These are phyloP conservation scores for Meiosimyza decipiens DNA, from an alignment of 2,888 invertebrate genomes.

Conservation along the genomic window DNA sequence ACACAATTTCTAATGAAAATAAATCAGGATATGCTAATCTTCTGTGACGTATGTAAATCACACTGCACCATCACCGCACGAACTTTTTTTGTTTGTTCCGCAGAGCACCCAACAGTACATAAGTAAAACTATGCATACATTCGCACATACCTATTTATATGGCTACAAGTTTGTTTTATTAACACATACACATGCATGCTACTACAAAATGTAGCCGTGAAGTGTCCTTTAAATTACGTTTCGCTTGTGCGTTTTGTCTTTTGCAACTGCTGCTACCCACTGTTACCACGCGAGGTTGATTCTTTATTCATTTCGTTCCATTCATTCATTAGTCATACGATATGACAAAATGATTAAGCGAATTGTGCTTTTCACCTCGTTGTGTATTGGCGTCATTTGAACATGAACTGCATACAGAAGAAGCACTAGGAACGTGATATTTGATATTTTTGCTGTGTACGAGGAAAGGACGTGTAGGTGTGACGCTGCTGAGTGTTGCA, in stretches of 20 bases:
- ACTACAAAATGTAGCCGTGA: not conserved
- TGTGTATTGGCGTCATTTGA: not conserved
- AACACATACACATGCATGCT: not conserved
- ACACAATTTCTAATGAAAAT: constrained; percentile 47
- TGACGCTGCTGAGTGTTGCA: too few species aligned
- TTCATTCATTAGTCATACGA: constrained; percentile 37
- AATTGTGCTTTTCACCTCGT: constrained; percentile 41
- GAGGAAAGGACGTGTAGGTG: too few species aligned
- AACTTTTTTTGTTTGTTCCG: constrained; percentile 15
- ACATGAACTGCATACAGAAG: too few species aligned
- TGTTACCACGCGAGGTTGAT: not conserved
- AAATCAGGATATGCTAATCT: constrained; percentile 52
- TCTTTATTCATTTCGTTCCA: not conserved
- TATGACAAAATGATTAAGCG: constrained; percentile 42
- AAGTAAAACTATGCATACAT: not conserved
- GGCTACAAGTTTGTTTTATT: too few species aligned
- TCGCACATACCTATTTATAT: not conserved
- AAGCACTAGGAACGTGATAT: too few species aligned
- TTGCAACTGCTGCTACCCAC: not conserved
- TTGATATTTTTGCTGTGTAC: too few species aligned
- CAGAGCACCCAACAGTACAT: not conserved
- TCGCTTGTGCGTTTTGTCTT: not conserved
- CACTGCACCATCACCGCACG: constrained; percentile 27
- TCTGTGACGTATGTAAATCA: constrained; percentile 50
- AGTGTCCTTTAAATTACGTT: constrained; percentile 2